Base-by-base conservation (phyloP, 2,888 invertebrate species). In the Platynereis dumerilii region DNA sequence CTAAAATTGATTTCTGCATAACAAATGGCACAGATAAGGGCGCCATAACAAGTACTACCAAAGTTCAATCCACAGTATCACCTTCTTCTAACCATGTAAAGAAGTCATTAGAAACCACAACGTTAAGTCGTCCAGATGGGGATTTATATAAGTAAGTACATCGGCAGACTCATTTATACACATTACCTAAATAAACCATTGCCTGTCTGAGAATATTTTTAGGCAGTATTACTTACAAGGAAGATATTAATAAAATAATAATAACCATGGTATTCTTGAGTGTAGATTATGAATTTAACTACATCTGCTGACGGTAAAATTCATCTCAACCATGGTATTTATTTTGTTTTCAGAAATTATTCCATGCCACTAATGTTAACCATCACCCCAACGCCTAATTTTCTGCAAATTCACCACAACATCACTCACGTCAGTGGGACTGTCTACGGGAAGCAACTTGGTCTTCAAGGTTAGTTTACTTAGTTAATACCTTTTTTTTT, bases 1-100 rank as follows among this genome's bases (percentile, higher is more conserved):
- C 80, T 7, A 70, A 77, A 24, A 72, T 83, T 27, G 77, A 83
- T 45, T 80, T 83, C 63, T 84, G 84, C 71, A 74, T 83, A 42
- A 65, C 73, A 45, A 71, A 71, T 45, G 55, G 28, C 22, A 61
- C 69, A 15, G 71, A 73, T 17, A 26, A 20, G 10, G 66, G 42
- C 5, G n/a, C 24, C 24, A 58, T 64, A 12, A 57, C 68, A 34
- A 20, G 20, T 52, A 22, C 3, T n/a, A 7, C 24, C n/a, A 52
- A 52, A 52, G 52, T 17, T 17, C n/a, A 52, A 17, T 17, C 52
- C 3, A 52, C n/a, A 22, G 52, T 52, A n/a, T 20, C n/a, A 52
- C 52, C 52, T 20, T 20, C 52, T 10, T 10, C 3, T 17, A 52
- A 52, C 3, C 10, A 3, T n/a, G 10, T 17, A 52, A 22, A 20